A percentile compares a stretch with the other conserved stretches of the same genome.
Conservation (phyloP, 2,113 vertebrate species). For the Scomber colias region DNA sequence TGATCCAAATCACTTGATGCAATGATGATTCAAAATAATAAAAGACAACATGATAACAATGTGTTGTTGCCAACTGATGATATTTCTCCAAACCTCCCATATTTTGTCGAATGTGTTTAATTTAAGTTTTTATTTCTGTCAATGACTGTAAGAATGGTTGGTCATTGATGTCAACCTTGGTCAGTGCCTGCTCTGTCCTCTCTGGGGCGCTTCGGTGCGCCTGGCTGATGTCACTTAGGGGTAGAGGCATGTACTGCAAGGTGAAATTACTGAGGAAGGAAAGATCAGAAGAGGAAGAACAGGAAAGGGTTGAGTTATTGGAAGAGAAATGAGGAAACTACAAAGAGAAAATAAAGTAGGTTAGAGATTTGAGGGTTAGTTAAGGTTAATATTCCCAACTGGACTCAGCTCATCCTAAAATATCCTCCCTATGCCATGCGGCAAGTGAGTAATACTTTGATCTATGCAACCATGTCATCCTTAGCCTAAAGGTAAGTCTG, state of each 20-base stretch:
- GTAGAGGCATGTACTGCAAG: slow-evolving; percentile 93
- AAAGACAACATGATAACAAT: neutral
- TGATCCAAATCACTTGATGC: neutral
- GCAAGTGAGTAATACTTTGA: slow-evolving; percentile 67
- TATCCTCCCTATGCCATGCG: slow-evolving; percentile 37
- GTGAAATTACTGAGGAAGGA: slow-evolving; percentile 89
- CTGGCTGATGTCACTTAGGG: slow-evolving; percentile 92
- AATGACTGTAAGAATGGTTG: neutral
- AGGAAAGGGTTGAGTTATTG: slow-evolving; percentile 35
- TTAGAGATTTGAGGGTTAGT: slow-evolving; percentile 58
- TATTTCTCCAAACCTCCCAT: neutral
- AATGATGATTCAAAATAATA: neutral
- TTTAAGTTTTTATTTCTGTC: neutral
- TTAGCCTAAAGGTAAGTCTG: slow-evolving; percentile 59
- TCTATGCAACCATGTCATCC: slow-evolving; percentile 67
- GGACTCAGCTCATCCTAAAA: slow-evolving; percentile 61
- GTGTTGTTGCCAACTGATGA: neutral
- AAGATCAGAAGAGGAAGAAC: slow-evolving; percentile 28
- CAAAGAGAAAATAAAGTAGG: slow-evolving; percentile 42
- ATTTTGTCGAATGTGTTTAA: neutral
- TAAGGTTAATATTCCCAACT: slow-evolving; percentile 63
- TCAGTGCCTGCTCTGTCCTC: slow-evolving; percentile 91
- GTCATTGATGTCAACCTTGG: slow-evolving; percentile 84
- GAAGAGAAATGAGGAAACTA: slow-evolving; percentile 15
- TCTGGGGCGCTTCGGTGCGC: slow-evolving; percentile 91